Base-by-base conservation (phyloP, 2,113 vertebrate genomes). In the Vanacampus margaritifer region DNA sequence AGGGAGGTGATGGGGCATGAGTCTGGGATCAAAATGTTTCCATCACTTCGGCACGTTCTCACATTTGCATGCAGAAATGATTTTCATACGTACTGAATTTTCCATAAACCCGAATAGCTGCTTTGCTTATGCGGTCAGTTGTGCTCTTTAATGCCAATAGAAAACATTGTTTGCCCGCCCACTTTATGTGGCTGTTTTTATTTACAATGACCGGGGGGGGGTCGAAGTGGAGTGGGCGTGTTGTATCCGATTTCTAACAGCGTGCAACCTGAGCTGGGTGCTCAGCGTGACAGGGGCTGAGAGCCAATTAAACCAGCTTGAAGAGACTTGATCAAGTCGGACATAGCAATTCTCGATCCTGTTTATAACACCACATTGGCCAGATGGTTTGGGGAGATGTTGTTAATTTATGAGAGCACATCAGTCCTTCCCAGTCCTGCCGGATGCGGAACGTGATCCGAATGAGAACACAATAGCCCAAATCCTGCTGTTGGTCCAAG, bases 31-130 rank as follows among this genome's bases (percentile, higher is more conserved):
- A 10, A 70, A 76, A 58, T 61, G 21, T 82, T 75, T 84, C 75
- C 74, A 73, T 73, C 74, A 57, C 67, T 82, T 69, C 46, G 32
- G 68, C 82, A 80, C 3, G 50, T 72, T 77, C 58, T 36, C 48
- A 67, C 37, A 83, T 88, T 86, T 89, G 86, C 81, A 86, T 86
- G 79, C 71, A 69, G 68, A 60, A 46, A 24, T 67, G 19, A 83
- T 86, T 86, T 86, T 72, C 79, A 65, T 84, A 77, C 21, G 26
- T n/a, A 17, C 5, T 26, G 6, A 14, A 26, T 78, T 90, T 90
- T 90, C 60, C 84, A 82, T 86, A 63, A 71, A 70, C 61, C 50
- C 7, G 0, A 65, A 56, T 19, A 9, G 56, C 67, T 74, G 75
- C 71, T 79, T 72, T 82, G 75, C 74, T 74, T 71, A 68, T 51